Base-by-base conservation (phyloP, 1,140 invertebrate genomes). In the Paramacrobiotus metropolitanus region DNA sequence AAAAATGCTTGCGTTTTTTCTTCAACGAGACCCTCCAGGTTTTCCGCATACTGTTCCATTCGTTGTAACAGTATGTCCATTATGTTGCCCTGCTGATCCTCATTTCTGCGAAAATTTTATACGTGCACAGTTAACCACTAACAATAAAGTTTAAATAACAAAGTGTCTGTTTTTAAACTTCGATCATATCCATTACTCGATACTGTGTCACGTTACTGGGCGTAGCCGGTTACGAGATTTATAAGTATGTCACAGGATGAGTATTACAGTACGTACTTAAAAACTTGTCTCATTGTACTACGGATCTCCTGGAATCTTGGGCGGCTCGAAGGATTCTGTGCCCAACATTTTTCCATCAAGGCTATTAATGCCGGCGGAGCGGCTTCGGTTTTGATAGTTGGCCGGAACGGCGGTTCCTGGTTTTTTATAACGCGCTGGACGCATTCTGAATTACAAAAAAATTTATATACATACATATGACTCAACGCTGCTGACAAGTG, bases 41-140 rank as follows among this genome's bases (percentile, higher is more conserved):
- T 90, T 71, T 87, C 89, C 9, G 87, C 90, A 72, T 93, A 92
- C 70, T 91, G 90, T 71, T 93, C 87, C 62, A 93, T 72, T 86
- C 90, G 89, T 79, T 89, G 84, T 69, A 91, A 90, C 87, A 93
- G 91, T 2, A 86, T 90, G 71, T 93, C 88, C 21, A 92, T 86
- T 67, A 93, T 89, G 71, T 91, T 91, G 1, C 87, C 84, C 75
- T 92, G 48, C 24, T 55, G 48, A 20, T 24, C 48, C 4, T 55
- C 48, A 24, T 55, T 55, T 24, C 48, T 55, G 28, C 9, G n/a
- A 9, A n/a, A 9, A 40, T 9, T 9, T n/a, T n/a, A n/a, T 40
- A 9, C n/a, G 34, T n/a, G n/a, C n/a, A n/a, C n/a, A n/a, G n/a
- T n/a, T n/a, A n/a, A n/a, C n/a, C n/a, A n/a, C n/a, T n/a, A n/a